phyloP scores from a whole-genome alignment of 2,113 vertebrate species.

The Turdus rufiventris region DNA sequence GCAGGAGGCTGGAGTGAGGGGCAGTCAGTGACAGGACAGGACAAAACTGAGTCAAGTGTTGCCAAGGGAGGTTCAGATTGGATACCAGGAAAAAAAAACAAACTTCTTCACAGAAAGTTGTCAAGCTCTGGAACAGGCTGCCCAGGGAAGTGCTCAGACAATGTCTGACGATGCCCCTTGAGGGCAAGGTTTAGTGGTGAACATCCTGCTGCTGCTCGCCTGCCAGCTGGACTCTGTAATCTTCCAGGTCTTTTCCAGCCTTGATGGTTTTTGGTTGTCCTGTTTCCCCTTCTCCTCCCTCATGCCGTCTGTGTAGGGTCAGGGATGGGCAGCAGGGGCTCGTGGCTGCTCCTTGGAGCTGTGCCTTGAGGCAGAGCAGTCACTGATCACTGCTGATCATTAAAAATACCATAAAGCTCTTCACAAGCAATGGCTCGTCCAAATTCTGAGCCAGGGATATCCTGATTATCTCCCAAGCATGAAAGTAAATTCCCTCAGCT shows the following conservation, averaged over 20 bases:
- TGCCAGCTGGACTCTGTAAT: rapidly evolving
- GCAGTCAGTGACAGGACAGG: background rate
- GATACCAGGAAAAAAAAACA: too few species aligned
- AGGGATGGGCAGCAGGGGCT: background rate
- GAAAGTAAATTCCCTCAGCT: background rate
- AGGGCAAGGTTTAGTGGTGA: background rate
- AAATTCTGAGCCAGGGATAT: background rate
- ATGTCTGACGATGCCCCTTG: rapidly evolving
- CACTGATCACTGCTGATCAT: background rate
- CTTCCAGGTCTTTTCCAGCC: background rate
- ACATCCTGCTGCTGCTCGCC: background rate
- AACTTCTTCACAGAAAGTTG: background rate
- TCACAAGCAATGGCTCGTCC: background rate
- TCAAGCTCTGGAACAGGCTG: background rate
- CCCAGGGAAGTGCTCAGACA: background rate
- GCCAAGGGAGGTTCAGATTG: background rate
- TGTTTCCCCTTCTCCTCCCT: background rate
- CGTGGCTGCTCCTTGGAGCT: background rate
- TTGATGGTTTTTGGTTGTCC: background rate
- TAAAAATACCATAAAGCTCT: background rate
- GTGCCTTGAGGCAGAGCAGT: background rate
- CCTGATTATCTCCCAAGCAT: background rate
- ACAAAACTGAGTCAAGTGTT: background rate
- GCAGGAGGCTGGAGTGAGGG: background rate
- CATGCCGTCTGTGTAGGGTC: rapidly evolving